These are phyloP conservation scores for Polypedilum pembai DNA, from an alignment of 1,140 invertebrate genomes.

Conservation along the genomic window DNA sequence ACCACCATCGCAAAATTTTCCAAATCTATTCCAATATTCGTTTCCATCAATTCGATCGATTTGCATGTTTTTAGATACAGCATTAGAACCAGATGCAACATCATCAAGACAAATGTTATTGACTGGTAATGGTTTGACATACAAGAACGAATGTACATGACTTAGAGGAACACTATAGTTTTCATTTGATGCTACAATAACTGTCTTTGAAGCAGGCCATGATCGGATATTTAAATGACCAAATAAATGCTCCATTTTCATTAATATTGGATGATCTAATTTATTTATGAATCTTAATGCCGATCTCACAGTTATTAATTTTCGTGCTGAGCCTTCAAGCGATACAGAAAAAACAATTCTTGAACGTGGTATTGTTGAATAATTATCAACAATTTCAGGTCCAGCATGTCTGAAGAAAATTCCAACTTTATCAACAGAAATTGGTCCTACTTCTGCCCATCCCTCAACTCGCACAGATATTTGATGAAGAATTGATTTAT, in stretches of 20 bases:
- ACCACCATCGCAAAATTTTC: constrained; percentile 10
- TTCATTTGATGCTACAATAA: constrained; percentile 34
- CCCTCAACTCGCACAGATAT: constrained; percentile 81
- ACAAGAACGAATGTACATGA: constrained; percentile 37
- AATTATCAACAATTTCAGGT: constrained; percentile 42
- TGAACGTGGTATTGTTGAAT: constrained; percentile 48
- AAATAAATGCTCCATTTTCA: constrained; percentile 55
- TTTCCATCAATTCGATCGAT: constrained; percentile 23
- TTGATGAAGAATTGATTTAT: constrained; percentile 72
- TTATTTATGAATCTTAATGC: constrained; percentile 75
- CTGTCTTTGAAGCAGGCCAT: constrained; percentile 32
- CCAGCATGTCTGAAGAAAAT: constrained; percentile 80
- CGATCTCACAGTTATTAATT: constrained; percentile 91
- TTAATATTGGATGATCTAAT: constrained; percentile 61
- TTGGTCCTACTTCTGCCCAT: constrained; percentile 77
- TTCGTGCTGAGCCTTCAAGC: constrained; percentile 85
- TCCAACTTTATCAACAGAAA: constrained; percentile 92
- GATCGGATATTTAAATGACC: constrained; percentile 36
- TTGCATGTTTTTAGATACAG: neutral
- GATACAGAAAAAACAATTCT: constrained; percentile 81
- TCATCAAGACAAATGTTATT: constrained; percentile 6
- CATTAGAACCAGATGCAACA: neutral
- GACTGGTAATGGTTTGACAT: constrained; percentile 19
- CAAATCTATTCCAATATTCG: constrained; percentile 29
- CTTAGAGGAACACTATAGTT: constrained; percentile 41